Percentiles rank a stretch among this genome's conserved stretches.
These are phyloP conservation scores for Pseudorhombus dupliciocellatus DNA, from an alignment of 2,113 vertebrate genomes.

Conservation along the genomic window DNA sequence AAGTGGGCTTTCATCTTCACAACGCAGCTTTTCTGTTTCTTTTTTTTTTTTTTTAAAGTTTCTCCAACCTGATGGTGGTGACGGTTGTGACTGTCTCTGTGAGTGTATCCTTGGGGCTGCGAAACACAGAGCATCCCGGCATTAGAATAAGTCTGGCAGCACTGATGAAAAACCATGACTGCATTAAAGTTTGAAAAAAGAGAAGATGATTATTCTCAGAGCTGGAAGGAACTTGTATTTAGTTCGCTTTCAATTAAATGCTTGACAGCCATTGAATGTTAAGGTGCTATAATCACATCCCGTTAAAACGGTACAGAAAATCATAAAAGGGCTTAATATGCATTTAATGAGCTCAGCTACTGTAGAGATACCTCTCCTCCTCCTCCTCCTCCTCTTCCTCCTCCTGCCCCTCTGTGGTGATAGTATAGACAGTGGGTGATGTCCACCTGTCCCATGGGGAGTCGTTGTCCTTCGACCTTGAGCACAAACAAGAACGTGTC, in stretches of 20 bases:
- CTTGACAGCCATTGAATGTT: constrained; percentile 52
- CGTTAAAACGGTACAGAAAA: constrained; percentile 22
- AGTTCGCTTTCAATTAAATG: constrained; percentile 58
- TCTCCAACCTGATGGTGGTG: constrained; percentile 60
- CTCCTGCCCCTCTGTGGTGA: constrained; percentile 12
- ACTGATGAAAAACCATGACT: constrained; percentile 5
- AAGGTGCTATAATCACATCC: constrained; percentile 42
- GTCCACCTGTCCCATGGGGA: constrained; percentile 79
- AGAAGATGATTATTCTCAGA: constrained; percentile 39
- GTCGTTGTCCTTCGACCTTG: constrained; percentile 70
- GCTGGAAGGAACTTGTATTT: constrained; percentile 33
- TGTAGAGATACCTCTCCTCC: constrained; percentile 53
- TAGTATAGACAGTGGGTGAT: constrained; percentile 65
- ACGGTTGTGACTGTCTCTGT: constrained; percentile 47
- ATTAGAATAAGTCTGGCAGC: constrained; percentile 33
- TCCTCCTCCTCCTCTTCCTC: constrained; percentile 46
- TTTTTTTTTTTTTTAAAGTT: not conserved
- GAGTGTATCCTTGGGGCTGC: constrained; percentile 44
- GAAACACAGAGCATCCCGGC: constrained; percentile 38
- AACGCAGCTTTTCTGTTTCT: not conserved
- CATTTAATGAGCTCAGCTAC: constrained; percentile 38
- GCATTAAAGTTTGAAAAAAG: constrained; percentile 12
- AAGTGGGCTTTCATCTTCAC: constrained; percentile 8
- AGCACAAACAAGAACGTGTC: constrained; percentile 35
- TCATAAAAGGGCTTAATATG: constrained; percentile 38